phyloP scores from a whole-genome alignment of 2,113 vertebrate genomes.

The Erythrocercus mccallii region DNA sequence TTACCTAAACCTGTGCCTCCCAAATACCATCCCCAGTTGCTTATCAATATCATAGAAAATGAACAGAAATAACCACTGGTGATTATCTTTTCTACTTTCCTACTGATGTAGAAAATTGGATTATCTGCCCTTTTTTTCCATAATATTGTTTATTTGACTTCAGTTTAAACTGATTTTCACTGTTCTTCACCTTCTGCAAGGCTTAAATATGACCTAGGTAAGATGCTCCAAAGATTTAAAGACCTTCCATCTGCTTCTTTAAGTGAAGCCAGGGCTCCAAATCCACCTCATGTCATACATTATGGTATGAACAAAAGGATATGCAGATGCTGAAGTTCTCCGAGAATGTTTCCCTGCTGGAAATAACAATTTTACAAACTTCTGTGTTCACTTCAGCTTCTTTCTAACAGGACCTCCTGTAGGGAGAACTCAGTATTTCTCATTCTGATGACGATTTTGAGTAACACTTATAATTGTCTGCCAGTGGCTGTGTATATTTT shows the following conservation, averaged over 20 bases:
- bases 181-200: neutral
- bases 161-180: neutral
- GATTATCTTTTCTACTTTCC: neutral
- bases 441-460: slow-evolving; percentile 36
- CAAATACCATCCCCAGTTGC: neutral
- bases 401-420: slow-evolving; percentile 52
- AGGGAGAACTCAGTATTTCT: slow-evolving; percentile 24
- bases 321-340: slow-evolving; percentile 32
- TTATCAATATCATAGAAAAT: neutral
- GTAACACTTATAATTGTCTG: slow-evolving; percentile 28
- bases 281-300: neutral
- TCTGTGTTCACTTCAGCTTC: slow-evolving; percentile 37
- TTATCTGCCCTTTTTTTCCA: neutral
- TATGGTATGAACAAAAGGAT: neutral
- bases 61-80: neutral
- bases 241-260: neutral
- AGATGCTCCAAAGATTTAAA: neutral
- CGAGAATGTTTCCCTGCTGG: slow-evolving; percentile 18
- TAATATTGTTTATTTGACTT: neutral
- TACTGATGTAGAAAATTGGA: neutral
- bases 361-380: slow-evolving; percentile 63
- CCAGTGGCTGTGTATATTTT: slow-evolving; percentile 38
- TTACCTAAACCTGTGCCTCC: neutral
- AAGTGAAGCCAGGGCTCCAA: neutral
- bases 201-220: neutral